Conservation (phyloP, 2,797 vertebrate genomes). For the Fratercula arctica region DNA sequence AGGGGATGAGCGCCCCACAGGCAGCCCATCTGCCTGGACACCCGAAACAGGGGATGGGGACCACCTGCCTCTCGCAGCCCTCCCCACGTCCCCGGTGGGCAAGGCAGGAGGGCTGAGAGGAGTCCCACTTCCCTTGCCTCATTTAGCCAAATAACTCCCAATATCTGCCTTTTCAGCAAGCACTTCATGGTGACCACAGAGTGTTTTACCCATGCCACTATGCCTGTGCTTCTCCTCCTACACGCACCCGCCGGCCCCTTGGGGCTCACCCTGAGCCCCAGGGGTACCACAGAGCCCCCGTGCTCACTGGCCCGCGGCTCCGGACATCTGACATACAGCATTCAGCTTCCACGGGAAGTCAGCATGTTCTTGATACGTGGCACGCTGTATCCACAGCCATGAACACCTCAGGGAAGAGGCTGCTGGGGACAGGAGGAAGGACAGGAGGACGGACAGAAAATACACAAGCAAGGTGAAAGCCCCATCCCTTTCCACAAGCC, state of each 20-base stretch:
- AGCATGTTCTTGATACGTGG: accelerated
- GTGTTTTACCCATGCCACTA: accelerated
- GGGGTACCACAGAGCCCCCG: neutral
- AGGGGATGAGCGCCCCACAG: neutral
- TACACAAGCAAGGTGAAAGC: neutral
- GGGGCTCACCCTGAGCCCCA: neutral
- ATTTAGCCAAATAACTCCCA: neutral
- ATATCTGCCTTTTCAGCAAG: neutral
- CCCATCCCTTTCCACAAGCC: neutral
- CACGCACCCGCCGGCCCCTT: accelerated
- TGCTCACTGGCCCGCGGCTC: accelerated
- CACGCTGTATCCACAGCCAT: accelerated
- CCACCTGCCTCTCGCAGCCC: accelerated
- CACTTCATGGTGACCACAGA: neutral
- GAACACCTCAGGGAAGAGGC: neutral
- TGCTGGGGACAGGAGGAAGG: neutral
- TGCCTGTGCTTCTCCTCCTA: neutral
- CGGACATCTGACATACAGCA: accelerated
- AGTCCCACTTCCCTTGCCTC: neutral
- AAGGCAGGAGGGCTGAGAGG: neutral
- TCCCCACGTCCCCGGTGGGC: accelerated
- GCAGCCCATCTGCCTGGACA: neutral
- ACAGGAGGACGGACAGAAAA: neutral
- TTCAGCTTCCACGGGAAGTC: neutral
- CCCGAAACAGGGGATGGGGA: neutral